phyloP scores from a whole-genome alignment of 2,113 vertebrate species.

The Paramormyrops kingsleyae region DNA sequence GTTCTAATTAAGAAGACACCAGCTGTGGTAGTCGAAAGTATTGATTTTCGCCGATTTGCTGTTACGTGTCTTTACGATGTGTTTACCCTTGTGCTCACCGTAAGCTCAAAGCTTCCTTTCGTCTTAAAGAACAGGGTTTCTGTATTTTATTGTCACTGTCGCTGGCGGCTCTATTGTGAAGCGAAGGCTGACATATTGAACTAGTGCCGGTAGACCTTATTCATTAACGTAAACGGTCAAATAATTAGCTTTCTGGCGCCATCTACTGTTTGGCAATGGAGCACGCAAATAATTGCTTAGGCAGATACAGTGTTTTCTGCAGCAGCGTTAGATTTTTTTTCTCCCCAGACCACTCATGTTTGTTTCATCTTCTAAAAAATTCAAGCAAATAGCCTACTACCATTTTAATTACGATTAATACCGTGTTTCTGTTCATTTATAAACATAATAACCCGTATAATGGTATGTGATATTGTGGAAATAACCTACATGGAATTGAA shows the following conservation, averaged over 20 bases:
- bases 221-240: not conserved
- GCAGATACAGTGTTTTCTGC: not conserved
- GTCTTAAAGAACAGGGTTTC: not conserved
- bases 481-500: not conserved
- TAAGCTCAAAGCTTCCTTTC: not conserved
- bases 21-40: not conserved
- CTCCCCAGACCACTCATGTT: no score
- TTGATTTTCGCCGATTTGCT: slow-evolving; percentile 7
- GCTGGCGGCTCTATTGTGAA: not conserved
- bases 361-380: no score
- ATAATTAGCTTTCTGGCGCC: slow-evolving; percentile 6
- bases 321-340: not conserved
- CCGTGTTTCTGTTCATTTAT: not conserved
- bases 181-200: not conserved
- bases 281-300: not conserved
- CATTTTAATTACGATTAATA: no score
- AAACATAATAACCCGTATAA: not conserved
- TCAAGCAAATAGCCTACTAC: no score
- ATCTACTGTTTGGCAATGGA: not conserved
- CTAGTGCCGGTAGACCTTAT: not conserved
- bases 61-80: not conserved
- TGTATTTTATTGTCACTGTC: not conserved
- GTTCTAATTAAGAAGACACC: slow-evolving; percentile 13
- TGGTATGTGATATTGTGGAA: not conserved
- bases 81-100: not conserved